Evolutionary conservation across 2,113 vertebrate species (phyloP).

Genomic region (Macquaria australasica): DNA sequence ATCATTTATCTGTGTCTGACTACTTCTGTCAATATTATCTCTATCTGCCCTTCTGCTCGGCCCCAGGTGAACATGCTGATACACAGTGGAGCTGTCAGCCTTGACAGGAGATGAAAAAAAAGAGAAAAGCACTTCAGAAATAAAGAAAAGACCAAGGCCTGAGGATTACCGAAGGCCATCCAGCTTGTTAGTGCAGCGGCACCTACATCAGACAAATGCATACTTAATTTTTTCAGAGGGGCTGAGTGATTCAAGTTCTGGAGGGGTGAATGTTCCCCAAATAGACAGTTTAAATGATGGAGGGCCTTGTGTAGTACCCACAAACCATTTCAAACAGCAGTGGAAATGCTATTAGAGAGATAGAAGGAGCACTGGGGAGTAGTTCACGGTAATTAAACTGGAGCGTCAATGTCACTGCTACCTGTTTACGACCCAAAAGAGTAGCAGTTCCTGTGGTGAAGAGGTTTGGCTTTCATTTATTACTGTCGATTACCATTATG

Average conservation of each 20-base stretch:
- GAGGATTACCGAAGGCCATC: conserved; percentile 77
- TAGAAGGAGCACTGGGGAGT: conserved; percentile 75
- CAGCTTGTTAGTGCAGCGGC: conserved; percentile 74
- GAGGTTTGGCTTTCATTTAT: conserved; percentile 69
- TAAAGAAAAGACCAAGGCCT: conserved; percentile 59
- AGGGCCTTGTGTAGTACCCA: conserved; percentile 63
- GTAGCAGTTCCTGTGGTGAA: conserved; percentile 49
- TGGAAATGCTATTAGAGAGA: conserved; percentile 75
- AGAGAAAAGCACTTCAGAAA: conserved; percentile 51
- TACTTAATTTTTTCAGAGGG: conserved; percentile 60
- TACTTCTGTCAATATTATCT: conserved; percentile 80
- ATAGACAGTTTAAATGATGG: conserved; percentile 77
- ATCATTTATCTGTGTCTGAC: conserved; percentile 71
- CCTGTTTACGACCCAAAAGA: conserved; percentile 74
- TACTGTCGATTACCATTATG: conserved; percentile 58
- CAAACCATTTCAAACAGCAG: conserved; percentile 72
- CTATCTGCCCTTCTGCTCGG: conserved; percentile 62
- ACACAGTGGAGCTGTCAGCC: conserved; percentile 71
- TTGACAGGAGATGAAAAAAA: conserved; percentile 70
- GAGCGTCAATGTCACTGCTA: conserved; percentile 74
- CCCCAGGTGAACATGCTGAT: conserved; percentile 74
- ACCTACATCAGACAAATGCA: conserved; percentile 70
- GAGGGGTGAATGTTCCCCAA: conserved; percentile 62
- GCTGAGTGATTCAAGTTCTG: conserved; percentile 59
- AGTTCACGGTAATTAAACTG: conserved; percentile 80